Percentiles rank a stretch among this genome's conserved stretches.
phyloP scores from a whole-genome alignment of 1,140 invertebrate genomes.

The Drosophila carrolli region DNA sequence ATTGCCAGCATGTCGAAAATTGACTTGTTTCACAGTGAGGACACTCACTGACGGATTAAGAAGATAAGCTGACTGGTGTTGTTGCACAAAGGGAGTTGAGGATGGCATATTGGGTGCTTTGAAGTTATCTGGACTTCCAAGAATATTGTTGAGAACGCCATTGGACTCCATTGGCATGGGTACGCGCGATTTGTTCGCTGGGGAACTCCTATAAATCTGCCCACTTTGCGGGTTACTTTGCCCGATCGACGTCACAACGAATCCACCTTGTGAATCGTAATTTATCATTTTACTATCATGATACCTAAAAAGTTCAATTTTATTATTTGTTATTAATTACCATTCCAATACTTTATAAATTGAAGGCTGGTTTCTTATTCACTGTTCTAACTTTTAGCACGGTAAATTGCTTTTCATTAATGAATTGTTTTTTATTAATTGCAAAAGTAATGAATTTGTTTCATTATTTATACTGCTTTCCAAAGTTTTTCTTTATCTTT shows the following conservation, averaged over 20 bases:
- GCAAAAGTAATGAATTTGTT: too few relatives aligned
- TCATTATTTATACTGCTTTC: too few relatives aligned
- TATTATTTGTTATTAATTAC: background rate
- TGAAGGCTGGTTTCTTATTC: too few relatives aligned
- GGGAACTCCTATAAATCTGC: conserved; percentile 12
- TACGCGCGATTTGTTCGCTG: conserved; percentile 44
- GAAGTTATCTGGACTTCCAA: conserved; percentile 11
- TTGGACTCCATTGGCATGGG: conserved; percentile 28
- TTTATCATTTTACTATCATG: conserved; percentile 91
- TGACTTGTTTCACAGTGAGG: conserved; percentile 76
- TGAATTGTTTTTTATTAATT: too few relatives aligned
- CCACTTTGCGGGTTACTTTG: conserved; percentile 37
- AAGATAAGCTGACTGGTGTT: conserved; percentile 82
- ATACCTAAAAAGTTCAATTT: conserved; percentile 84
- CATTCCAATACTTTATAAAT: too few relatives aligned
- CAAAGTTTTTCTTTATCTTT: too few relatives aligned
- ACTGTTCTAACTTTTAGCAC: too few relatives aligned
- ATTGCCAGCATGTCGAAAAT: conserved; percentile 86
- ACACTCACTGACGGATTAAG: conserved; percentile 73
- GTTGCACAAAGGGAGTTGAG: conserved; percentile 38
- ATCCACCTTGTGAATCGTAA: conserved; percentile 87
- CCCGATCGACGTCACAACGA: conserved; percentile 81
- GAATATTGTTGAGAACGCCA: conserved; percentile 6
- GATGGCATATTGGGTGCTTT: conserved; percentile 34
- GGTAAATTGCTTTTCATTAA: too few relatives aligned